Percentiles rank a stretch among this genome's conserved stretches.
Evolutionary conservation across 2,888 invertebrate species (phyloP).

Genomic region (Onthophagus sagittarius): DNA sequence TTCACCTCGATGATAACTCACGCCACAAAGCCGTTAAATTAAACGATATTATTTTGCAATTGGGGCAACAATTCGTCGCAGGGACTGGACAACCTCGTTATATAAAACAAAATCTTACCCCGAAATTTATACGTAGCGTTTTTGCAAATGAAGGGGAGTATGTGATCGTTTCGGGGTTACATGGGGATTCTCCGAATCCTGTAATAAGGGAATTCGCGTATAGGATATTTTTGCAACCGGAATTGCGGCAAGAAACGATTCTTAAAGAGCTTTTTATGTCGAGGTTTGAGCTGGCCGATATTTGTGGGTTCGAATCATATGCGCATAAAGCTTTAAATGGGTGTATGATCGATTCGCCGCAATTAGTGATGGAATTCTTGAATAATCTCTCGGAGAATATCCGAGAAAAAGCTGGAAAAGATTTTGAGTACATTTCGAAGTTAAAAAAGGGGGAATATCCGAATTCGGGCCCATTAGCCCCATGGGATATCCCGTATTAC

Average conservation of each 20-base stretch:
- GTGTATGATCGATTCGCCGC: conserved; percentile 79
- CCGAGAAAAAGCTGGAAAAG: conserved; percentile 64
- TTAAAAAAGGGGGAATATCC: conserved; percentile 59
- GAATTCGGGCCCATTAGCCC: conserved; percentile 46
- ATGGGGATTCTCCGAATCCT: conserved; percentile 77
- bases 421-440: conserved; percentile 70
- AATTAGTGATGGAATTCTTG: conserved; percentile 76
- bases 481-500: conserved; percentile 90
- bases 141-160: conserved; percentile 67
- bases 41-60: conserved; percentile 80
- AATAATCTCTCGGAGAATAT: conserved; percentile 70
- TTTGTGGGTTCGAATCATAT: conserved; percentile 88
- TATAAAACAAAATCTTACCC: conserved; percentile 63
- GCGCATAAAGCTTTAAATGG: conserved; percentile 86
- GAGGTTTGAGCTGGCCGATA: conserved; percentile 73
- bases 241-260: conserved; percentile 69
- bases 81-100: conserved; percentile 67
- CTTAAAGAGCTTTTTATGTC: conserved; percentile 69
- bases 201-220: conserved; percentile 84
- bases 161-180: conserved; percentile 74
- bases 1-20: conserved; percentile 78
- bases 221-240: conserved; percentile 77
- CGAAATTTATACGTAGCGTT: conserved; percentile 66
- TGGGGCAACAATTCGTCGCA: conserved; percentile 80
- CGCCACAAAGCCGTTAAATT: conserved; percentile 74